These are phyloP conservation scores for Petrosia ficiformis DNA, from an alignment of 37 sponge, comb jelly and placozoan genomes.

Conservation along the genomic window DNA sequence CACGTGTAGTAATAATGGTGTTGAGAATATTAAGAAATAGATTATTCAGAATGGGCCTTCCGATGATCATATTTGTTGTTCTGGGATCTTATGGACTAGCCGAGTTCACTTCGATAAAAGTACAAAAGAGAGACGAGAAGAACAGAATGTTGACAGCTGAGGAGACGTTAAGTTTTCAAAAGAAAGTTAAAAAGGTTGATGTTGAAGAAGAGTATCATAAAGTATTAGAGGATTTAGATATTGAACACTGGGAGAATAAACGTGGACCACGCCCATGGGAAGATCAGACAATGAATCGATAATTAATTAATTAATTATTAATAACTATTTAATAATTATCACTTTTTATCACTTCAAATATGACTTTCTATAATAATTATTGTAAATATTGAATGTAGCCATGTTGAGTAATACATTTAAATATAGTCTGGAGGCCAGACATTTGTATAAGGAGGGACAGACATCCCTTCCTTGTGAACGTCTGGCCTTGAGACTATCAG, in stretches of 20 bases:
- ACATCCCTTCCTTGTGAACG: no score
- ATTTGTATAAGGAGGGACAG: no score
- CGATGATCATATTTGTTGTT: slow-evolving; percentile 53
- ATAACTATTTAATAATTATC: no score
- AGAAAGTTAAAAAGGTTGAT: slow-evolving; percentile 38
- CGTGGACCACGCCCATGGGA: slow-evolving; percentile 77
- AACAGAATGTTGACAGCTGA: slow-evolving; percentile 59
- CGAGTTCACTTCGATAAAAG: slow-evolving; percentile 63
- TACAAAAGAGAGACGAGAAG: slow-evolving; percentile 73
- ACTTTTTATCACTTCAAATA: no score
- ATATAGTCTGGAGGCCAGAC: no score
- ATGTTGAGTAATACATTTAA: no score
- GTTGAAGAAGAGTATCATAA: slow-evolving; percentile 57
- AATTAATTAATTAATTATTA: no score
- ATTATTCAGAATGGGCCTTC: slow-evolving; percentile 43
- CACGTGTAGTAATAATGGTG: no score
- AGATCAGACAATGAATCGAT: background rate
- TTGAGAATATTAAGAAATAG: no score
- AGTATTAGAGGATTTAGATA: slow-evolving; percentile 41
- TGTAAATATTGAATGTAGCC: no score
- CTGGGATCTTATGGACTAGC: slow-evolving; percentile 70
- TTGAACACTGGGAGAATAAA: slow-evolving; percentile 81
- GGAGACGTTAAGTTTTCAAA: slow-evolving; percentile 58
- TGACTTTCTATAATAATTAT: no score
- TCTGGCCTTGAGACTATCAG: no score